Base-by-base conservation (phyloP, 2,888 invertebrate species). In the Rhagonycha lutea region DNA sequence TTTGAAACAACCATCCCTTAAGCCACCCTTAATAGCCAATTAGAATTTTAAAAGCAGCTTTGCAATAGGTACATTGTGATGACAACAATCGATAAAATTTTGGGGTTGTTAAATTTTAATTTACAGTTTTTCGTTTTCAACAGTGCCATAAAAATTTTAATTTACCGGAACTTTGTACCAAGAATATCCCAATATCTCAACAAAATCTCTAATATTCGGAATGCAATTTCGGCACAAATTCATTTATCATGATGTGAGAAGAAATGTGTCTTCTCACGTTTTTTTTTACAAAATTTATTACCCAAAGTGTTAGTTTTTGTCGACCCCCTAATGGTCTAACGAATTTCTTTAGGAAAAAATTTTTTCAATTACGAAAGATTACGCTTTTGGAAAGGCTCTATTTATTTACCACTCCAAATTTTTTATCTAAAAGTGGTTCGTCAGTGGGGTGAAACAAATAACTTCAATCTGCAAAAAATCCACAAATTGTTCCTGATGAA, bases 11-110 rank as follows among this genome's bases (percentile, higher is more conserved):
- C 24, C 63, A 12, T 12, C 63, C 24, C n/a, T 65, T n/a, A 26
- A 18, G 63, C 23, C 63, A 65, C n/a, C 24, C n/a, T 18, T 65
- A 65, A 65, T 24, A 26, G 63, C 63, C 63, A 65, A 65, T 65
- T 65, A 65, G 24, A 65, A 12, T 65, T 65, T 65, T 24, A 65
- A 65, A 65, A 14, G 24, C 63, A 11, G 47, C 47, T n/a, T n/a
- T 4, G 8, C n/a, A 28, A 9, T 8, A 9, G 28, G 18, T 65
- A 65, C 8, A 26, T 24, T 65, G 63, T 18, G 63, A 65, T 65
- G 63, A 65, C 63, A 65, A 65, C 63, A 65, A 65, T 65, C 63
- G 63, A 65, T 65, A 65, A 65, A 65, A 65, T 23, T 65, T 65
- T 65, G 26, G 11, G 1, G 23, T 24, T 65, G 26, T 65, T 65